Conservation (phyloP, 2,888 invertebrate genomes). For the Apotomis capreana region DNA sequence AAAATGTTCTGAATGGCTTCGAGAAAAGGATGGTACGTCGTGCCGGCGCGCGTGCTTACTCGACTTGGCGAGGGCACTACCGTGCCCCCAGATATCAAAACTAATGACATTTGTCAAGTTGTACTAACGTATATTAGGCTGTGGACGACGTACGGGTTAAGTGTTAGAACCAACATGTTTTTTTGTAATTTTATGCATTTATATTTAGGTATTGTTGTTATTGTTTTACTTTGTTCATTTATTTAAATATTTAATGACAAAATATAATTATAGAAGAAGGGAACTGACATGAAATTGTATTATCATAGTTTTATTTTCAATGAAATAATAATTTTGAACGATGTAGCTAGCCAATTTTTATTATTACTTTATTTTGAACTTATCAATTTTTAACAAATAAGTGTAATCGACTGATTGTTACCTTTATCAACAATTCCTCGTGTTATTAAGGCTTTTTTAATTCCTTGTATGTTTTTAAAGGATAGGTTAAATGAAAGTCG, state of each 20-base stretch:
- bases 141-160: too few species aligned
- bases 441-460: constrained; percentile 23
- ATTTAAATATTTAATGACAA: background rate
- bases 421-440: constrained; percentile 35
- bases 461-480: constrained; percentile 44
- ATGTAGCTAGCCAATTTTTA: constrained; percentile 41
- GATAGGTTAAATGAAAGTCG: constrained; percentile 47
- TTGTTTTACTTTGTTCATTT: background rate
- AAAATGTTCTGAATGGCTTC: too few species aligned
- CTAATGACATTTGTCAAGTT: too few species aligned
- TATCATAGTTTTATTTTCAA: constrained; percentile 4
- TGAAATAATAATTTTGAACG: constrained; percentile 18
- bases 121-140: too few species aligned
- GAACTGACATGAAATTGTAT: constrained; percentile 5
- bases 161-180: too few species aligned
- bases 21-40: too few species aligned
- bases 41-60: too few species aligned
- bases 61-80: too few species aligned
- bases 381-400: constrained; percentile 53
- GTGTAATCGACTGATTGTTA: constrained; percentile 63
- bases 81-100: too few species aligned
- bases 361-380: constrained; percentile 54
- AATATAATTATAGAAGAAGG: background rate
- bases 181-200: background rate
- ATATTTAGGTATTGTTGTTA: background rate